Conservation (phyloP, 2,113 vertebrate species). For the Apeltes quadracus region DNA sequence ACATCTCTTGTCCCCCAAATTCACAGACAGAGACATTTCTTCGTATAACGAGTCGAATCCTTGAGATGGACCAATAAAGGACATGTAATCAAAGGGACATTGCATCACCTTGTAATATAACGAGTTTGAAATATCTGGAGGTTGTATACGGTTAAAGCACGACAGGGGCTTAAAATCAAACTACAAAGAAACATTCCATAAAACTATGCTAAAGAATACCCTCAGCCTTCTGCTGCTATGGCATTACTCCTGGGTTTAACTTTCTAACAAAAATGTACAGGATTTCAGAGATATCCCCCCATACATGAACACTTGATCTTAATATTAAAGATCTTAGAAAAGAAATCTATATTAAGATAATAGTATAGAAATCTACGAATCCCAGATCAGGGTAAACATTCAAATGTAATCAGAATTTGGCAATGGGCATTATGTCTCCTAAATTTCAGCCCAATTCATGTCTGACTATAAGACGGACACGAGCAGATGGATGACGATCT, state of each 20-base stretch:
- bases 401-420: neutral
- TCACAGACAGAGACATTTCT: neutral
- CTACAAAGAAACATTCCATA: too few relatives aligned
- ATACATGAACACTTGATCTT: neutral
- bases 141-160: too few relatives aligned
- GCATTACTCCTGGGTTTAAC: neutral
- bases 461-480: slow-evolving; percentile 1
- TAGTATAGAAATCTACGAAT: neutral
- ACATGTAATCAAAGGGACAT: slow-evolving; percentile 6
- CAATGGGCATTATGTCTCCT: neutral
- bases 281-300: neutral
- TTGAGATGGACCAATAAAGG: neutral
- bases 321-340: neutral
- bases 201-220: neutral
- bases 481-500: neutral
- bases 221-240: neutral
- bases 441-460: neutral
- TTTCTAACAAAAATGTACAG: neutral
- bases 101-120: neutral
- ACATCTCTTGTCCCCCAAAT: neutral
- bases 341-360: neutral
- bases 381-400: neutral
- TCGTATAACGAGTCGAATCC: neutral
- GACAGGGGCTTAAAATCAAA: neutral
- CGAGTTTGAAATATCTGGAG: neutral